Conservation (phyloP, 1,140 invertebrate genomes). For the Prorops nasuta region DNA sequence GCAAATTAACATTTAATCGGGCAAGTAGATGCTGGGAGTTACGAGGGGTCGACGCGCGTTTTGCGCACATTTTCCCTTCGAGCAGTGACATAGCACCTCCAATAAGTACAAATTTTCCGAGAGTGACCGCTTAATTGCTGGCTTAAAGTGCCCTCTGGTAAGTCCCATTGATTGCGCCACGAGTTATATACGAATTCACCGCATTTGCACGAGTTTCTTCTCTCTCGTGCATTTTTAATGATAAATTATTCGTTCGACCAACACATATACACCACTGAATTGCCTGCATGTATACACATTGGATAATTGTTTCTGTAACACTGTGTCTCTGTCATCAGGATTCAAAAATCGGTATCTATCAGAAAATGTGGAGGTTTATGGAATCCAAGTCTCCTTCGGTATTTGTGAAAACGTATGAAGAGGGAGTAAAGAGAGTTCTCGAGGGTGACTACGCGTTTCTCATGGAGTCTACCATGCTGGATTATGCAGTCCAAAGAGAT, state of each 20-base stretch:
- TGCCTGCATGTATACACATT: too few species aligned
- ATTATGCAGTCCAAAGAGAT: constrained; percentile 92
- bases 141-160: background rate
- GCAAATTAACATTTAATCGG: background rate
- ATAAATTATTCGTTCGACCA: too few species aligned
- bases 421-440: constrained; percentile 82
- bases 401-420: constrained; percentile 85
- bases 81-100: too few species aligned
- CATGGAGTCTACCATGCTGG: constrained; percentile 98
- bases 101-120: background rate
- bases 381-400: constrained; percentile 78
- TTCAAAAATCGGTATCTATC: constrained; percentile 92
- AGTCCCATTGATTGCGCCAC: background rate
- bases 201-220: too few species aligned
- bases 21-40: background rate
- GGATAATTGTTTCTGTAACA: too few species aligned
- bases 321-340: constrained; percentile 66
- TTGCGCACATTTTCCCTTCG: background rate
- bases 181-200: too few species aligned
- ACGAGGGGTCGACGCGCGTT: background rate
- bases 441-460: constrained; percentile 95
- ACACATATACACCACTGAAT: too few species aligned
- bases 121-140: background rate
- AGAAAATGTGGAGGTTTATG: constrained; percentile 98
- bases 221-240: too few species aligned